Evolutionary conservation across 2,797 vertebrate species (phyloP).

Genomic region (Huso huso): DNA sequence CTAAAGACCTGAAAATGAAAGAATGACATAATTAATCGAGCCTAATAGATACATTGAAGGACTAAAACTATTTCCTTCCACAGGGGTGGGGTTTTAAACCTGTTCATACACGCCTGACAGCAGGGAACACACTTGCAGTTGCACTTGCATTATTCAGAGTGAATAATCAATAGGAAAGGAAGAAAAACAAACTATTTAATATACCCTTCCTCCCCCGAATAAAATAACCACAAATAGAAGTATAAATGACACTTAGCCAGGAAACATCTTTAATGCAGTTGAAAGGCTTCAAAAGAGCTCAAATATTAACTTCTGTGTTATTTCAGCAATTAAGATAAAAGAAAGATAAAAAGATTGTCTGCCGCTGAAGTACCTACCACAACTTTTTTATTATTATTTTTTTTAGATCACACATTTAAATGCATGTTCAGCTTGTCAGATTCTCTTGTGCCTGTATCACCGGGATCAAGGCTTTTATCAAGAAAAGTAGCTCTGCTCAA

Average conservation of each 20-base stretch:
- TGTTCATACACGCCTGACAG: constrained; percentile 35
- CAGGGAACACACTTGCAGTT: constrained; percentile 6
- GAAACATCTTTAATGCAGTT: constrained; percentile 47
- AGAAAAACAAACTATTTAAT: constrained; percentile 5
- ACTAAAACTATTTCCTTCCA: constrained; percentile 28
- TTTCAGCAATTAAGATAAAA: constrained; percentile 45
- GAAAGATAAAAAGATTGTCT: constrained; percentile 42
- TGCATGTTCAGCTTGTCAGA: constrained; percentile 11
- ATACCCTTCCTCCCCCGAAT: constrained; percentile 38
- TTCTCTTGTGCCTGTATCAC: neutral
- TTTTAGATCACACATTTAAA: constrained; percentile 39
- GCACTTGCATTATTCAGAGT: constrained; percentile 17
- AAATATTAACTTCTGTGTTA: constrained; percentile 29
- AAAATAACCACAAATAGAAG: constrained; percentile 13
- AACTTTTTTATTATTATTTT: constrained; percentile 28
- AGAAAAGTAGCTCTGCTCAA: constrained; percentile 2
- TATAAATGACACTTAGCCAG: constrained; percentile 31
- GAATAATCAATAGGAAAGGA: constrained; percentile 11
- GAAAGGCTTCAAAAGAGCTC: constrained; percentile 56
- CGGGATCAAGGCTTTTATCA: constrained; percentile 1
- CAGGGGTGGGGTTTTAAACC: constrained; percentile 17
- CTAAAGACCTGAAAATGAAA: constrained; percentile 24
- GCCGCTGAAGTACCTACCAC: too few relatives aligned
- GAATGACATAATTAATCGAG: constrained; percentile 47
- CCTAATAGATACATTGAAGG: constrained; percentile 40